These are phyloP conservation scores for Anticlea derivata DNA, from an alignment of 2,888 invertebrate genomes.

Conservation along the genomic window DNA sequence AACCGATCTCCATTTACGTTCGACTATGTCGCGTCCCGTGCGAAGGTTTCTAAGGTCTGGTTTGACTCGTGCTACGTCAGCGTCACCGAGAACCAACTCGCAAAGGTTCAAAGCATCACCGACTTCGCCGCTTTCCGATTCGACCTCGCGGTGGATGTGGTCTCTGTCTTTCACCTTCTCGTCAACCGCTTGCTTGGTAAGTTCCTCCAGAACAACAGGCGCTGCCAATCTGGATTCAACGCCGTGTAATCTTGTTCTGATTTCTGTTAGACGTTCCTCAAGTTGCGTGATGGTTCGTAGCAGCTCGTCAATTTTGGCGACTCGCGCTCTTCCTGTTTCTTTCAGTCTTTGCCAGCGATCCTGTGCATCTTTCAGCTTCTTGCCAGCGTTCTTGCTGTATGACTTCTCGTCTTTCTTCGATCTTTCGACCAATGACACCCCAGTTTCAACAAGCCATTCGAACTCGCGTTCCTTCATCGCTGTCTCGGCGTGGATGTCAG, in stretches of 20 bases:
- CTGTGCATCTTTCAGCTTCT: conserved; percentile 84
- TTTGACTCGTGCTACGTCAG: conserved; percentile 88
- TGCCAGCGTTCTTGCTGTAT: conserved; percentile 79
- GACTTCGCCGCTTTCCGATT: conserved; percentile 90
- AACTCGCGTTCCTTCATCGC: conserved; percentile 90
- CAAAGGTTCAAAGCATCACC: conserved; percentile 91
- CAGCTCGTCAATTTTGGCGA: conserved; percentile 88
- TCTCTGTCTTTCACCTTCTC: conserved; percentile 88
- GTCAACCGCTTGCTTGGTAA: conserved; percentile 86
- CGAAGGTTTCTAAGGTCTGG: conserved; percentile 88
- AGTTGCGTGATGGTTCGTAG: conserved; percentile 88
- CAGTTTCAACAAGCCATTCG: conserved; percentile 89
- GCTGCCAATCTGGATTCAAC: conserved; percentile 88
- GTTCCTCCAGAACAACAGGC: conserved; percentile 87
- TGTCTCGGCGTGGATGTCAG: conserved; percentile 90
- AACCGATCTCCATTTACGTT: conserved; percentile 91
- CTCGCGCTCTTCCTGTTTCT: conserved; percentile 86
- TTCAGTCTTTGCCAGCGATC: conserved; percentile 88
- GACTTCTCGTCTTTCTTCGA: conserved; percentile 85
- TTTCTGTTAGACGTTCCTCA: conserved; percentile 88
- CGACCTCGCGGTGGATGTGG: conserved; percentile 88
- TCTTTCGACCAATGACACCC: conserved; percentile 85
- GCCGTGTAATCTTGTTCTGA: conserved; percentile 88
- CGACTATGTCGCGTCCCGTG: conserved; percentile 87
- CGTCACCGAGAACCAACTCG: conserved; percentile 89